phyloP scores from a whole-genome alignment of 2,888 invertebrate genomes.

The Theretra japonica region DNA sequence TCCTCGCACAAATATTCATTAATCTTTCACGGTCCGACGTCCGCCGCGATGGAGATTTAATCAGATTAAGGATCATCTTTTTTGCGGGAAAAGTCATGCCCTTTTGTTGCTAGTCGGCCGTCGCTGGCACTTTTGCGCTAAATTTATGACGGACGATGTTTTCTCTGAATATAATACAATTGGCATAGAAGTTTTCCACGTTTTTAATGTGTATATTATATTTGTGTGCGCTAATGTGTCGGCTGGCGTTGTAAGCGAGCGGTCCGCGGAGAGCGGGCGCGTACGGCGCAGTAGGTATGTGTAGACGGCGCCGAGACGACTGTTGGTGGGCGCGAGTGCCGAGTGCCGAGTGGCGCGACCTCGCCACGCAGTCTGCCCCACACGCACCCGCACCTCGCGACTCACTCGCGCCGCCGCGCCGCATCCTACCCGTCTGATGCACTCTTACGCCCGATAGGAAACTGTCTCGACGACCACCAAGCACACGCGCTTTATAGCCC shows the following conservation, averaged over 20 bases:
- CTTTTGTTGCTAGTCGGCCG: conserved; percentile 82
- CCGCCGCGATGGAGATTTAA: conserved; percentile 84
- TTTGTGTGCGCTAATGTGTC: conserved; percentile 35
- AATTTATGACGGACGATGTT: conserved; percentile 80
- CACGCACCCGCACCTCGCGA: conserved; percentile 42
- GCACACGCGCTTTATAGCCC: neutral
- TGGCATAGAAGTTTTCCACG: conserved; percentile 52
- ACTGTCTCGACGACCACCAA: conserved; percentile 39
- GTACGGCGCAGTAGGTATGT: conserved; percentile 41
- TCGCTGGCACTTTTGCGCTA: conserved; percentile 80
- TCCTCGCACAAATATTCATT: conserved; percentile 85
- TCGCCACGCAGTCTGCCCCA: conserved; percentile 75
- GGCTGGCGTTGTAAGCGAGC: neutral
- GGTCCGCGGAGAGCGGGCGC: neutral
- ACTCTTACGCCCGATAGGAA: conserved; percentile 55
- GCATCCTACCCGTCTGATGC: conserved; percentile 56
- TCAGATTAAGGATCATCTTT: conserved; percentile 85
- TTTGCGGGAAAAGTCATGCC: conserved; percentile 83
- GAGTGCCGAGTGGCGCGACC: conserved; percentile 43
- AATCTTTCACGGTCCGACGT: conserved; percentile 85
- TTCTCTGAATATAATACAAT: conserved; percentile 77
- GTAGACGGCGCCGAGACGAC: conserved; percentile 68
- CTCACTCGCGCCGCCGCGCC: conserved; percentile 26
- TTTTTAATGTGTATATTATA: conserved; percentile 43
- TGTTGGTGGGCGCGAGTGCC: conserved; percentile 51